Conservation (phyloP, 2,888 invertebrate species). For the Xiphydria camelus region DNA sequence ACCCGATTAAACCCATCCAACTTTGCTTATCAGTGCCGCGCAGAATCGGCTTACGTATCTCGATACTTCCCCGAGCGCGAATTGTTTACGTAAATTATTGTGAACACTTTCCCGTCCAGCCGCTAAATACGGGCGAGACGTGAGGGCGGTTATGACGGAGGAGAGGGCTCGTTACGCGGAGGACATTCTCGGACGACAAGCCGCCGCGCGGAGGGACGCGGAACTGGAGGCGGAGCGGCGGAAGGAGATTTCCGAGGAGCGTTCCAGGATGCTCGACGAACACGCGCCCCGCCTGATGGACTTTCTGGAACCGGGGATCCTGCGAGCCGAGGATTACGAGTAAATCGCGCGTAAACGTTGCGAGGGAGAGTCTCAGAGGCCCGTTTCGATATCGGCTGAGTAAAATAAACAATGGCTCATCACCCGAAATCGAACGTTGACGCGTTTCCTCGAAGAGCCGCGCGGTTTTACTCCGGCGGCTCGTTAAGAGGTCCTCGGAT, state of each 20-base stretch:
- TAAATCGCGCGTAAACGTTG: too few species aligned
- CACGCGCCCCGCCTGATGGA: slow-evolving; percentile 15
- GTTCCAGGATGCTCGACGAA: slow-evolving; percentile 20
- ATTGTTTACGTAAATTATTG: too few species aligned
- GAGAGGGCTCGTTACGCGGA: slow-evolving; percentile 10
- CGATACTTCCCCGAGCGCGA: not conserved
- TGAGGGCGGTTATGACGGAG: slow-evolving; percentile 11
- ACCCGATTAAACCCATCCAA: too few species aligned
- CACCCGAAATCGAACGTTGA: too few species aligned
- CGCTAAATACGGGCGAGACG: slow-evolving; percentile 16
- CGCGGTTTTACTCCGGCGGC: too few species aligned
- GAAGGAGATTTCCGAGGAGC: slow-evolving; percentile 18
- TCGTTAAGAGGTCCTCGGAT: too few species aligned
- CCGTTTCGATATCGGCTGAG: too few species aligned
- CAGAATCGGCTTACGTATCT: not conserved
- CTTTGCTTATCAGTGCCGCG: too few species aligned
- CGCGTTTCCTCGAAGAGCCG: too few species aligned
- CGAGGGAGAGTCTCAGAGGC: too few species aligned
- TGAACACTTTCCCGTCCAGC: too few species aligned
- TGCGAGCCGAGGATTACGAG: not conserved
- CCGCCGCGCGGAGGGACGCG: slow-evolving; percentile 2
- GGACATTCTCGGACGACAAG: slow-evolving; percentile 14
- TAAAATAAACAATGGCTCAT: too few species aligned
- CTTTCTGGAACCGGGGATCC: slow-evolving; percentile 11
- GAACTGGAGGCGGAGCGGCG: slow-evolving; percentile 7